Conservation (phyloP, 2,113 vertebrate species). For the Hippopotamus amphibius region DNA sequence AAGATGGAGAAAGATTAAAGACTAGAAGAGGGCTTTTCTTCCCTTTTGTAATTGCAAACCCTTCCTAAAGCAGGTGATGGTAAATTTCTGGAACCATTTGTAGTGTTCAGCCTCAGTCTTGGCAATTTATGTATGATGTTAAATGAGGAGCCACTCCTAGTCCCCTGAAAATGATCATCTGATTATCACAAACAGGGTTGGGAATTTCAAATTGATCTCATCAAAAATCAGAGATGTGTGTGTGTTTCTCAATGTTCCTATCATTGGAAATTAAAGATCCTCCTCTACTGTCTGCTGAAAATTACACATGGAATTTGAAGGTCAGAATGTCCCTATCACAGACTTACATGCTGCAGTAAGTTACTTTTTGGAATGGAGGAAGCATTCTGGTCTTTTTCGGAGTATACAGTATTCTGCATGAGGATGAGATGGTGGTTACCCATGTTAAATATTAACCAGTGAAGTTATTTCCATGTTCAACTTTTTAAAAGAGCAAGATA, state of each 20-base stretch:
- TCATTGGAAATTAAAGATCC: constrained; percentile 20
- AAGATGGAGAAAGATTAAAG: constrained; percentile 28
- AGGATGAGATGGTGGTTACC: constrained; percentile 39
- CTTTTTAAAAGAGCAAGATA: constrained; percentile 52
- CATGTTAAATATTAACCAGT: constrained; percentile 57
- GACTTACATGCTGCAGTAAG: background rate
- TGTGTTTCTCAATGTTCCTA: constrained; percentile 42
- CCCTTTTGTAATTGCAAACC: background rate
- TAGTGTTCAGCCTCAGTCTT: constrained; percentile 12
- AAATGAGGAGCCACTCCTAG: background rate
- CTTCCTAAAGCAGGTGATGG: background rate
- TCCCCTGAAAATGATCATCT: constrained; percentile 19
- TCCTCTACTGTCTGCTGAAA: constrained; percentile 8
- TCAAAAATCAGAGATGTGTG: background rate
- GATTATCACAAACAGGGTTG: constrained; percentile 12
- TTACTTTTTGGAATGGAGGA: constrained; percentile 45
- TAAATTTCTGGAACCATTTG: constrained; percentile 39
- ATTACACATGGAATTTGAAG: constrained; percentile 57
- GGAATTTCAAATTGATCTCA: constrained; percentile 41
- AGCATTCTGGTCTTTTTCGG: constrained; percentile 6
- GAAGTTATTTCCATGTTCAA: constrained; percentile 63
- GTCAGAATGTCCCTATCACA: background rate
- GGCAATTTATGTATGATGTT: background rate
- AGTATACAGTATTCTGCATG: constrained; percentile 34
- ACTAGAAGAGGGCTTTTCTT: background rate